Base-by-base conservation (phyloP, 2,113 vertebrate genomes). In the Neolamprologus sp. region DNA sequence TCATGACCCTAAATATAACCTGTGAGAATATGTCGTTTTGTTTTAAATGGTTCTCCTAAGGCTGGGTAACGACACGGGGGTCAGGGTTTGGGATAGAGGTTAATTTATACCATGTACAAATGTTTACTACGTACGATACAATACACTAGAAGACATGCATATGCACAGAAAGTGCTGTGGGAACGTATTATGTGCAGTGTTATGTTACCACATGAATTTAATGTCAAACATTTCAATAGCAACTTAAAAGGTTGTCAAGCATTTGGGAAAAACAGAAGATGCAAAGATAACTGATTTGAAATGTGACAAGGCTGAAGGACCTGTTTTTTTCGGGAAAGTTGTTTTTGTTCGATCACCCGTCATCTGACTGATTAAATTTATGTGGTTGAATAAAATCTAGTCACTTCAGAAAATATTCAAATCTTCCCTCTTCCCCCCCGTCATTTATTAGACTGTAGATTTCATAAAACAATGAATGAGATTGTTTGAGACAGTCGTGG, bases 381-480 rank as follows among this genome's bases (percentile, higher is more conserved):
- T 73, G 37, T 40, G 19, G 63, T 9, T 68, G 60, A 68, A 14
- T 63, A 12, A 65, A 37, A 35, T 65, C 30, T 37, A 37, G 60
- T 37, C 60, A 65, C 17, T 65, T 65, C 17, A n/a, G 30, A 65
- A 65, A 7, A 1, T n/a, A 35, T 65, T 65, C 30, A 19, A 17
- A 30, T 17, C 26, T 10, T 1, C 28, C 58, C 9, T 1, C 12
- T 2, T 0, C 2, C 14, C 2, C 2, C 5, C 5, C 1, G 26
- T 19, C 4, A 35, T 63, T 63, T 63, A n/a, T 63, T 35, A 35
- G 6, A n/a, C 60, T n/a, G 6, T 35, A 65, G 9, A 35, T 35
- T 65, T 12, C 9, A 33, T 63, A 30, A 60, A 58, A 17, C 26
- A 9, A 60, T 10, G 57, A 30, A 30, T 17, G 7, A 30, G 0